phyloP scores from a whole-genome alignment of 2,797 vertebrate genomes.

The Semaprochilodus insignis region DNA sequence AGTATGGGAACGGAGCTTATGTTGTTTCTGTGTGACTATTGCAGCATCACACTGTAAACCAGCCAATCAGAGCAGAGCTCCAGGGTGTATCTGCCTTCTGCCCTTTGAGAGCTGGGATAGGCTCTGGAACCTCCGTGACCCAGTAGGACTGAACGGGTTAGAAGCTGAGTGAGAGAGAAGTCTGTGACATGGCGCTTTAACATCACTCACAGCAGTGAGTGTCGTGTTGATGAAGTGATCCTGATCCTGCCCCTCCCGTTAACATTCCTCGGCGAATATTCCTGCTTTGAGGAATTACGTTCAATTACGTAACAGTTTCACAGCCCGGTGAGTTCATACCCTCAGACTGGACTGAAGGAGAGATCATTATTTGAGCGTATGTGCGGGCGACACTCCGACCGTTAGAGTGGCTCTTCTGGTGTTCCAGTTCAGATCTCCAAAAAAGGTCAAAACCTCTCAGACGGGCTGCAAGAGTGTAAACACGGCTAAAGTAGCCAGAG shows the following conservation, averaged over 20 bases:
- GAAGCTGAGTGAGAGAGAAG: too few relatives aligned
- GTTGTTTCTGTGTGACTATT: too few relatives aligned
- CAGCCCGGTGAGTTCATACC: slow-evolving; percentile 75
- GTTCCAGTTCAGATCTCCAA: slow-evolving; percentile 48
- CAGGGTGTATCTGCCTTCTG: too few relatives aligned
- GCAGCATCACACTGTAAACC: too few relatives aligned
- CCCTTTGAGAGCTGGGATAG: too few relatives aligned
- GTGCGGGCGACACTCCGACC: slow-evolving; percentile 53
- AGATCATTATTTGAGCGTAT: slow-evolving; percentile 54
- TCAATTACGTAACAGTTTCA: slow-evolving; percentile 70
- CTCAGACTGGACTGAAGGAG: slow-evolving; percentile 19
- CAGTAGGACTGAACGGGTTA: too few relatives aligned
- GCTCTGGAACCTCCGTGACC: too few relatives aligned
- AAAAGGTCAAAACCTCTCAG: slow-evolving; percentile 56
- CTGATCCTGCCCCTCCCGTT: too few relatives aligned
- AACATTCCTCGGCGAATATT: not conserved
- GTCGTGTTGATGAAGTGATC: not conserved
- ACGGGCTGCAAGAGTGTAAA: slow-evolving; percentile 62
- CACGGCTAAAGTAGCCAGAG: slow-evolving; percentile 56
- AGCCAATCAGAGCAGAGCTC: too few relatives aligned
- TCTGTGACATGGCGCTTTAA: too few relatives aligned
- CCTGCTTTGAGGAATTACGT: not conserved
- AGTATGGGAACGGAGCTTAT: too few relatives aligned
- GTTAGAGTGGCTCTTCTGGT: slow-evolving; percentile 30
- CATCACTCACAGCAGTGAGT: not conserved